These are phyloP conservation scores for Danionella cerebrum DNA, from an alignment of 2,113 vertebrate species.

Conservation along the genomic window DNA sequence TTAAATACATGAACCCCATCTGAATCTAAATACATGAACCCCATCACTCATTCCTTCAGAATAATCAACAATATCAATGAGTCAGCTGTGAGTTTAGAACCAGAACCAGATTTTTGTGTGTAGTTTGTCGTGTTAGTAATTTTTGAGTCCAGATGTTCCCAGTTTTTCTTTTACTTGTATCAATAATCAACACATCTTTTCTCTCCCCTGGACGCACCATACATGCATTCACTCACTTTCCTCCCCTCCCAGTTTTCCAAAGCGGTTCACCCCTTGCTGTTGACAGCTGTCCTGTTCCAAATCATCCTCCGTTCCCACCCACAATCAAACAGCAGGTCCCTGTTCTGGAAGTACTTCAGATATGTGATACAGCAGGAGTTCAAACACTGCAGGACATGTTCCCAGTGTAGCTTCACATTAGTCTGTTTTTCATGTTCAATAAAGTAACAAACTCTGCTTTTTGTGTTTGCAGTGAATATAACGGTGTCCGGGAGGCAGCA, in stretches of 20 bases:
- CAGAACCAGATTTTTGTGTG: too few relatives aligned
- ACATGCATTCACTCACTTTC: conserved; percentile 4
- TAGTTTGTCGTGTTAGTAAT: neutral
- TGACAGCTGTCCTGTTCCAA: conserved; percentile 1
- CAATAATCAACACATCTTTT: conserved; percentile 30
- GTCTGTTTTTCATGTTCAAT: neutral
- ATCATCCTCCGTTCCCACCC: neutral
- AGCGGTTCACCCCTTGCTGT: conserved; percentile 7
- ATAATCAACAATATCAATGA: too few relatives aligned
- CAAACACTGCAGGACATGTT: conserved; percentile 2
- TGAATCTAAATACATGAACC: too few relatives aligned
- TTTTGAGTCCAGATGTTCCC: neutral
- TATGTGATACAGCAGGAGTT: neutral
- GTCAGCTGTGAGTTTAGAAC: too few relatives aligned
- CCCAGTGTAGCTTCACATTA: neutral
- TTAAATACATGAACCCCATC: too few relatives aligned
- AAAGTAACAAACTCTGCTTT: neutral
- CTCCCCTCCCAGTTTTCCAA: neutral
- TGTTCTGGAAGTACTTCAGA: conserved; percentile 5
- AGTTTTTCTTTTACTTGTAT: conserved; percentile 11
- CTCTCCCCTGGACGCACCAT: conserved; percentile 2
- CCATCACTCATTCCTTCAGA: too few relatives aligned
- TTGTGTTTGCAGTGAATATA: conserved; percentile 69
- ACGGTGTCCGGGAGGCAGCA: conserved; percentile 82
- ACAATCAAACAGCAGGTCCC: neutral